phyloP scores from a whole-genome alignment of 2,113 vertebrate species.

The Helogale parvula region DNA sequence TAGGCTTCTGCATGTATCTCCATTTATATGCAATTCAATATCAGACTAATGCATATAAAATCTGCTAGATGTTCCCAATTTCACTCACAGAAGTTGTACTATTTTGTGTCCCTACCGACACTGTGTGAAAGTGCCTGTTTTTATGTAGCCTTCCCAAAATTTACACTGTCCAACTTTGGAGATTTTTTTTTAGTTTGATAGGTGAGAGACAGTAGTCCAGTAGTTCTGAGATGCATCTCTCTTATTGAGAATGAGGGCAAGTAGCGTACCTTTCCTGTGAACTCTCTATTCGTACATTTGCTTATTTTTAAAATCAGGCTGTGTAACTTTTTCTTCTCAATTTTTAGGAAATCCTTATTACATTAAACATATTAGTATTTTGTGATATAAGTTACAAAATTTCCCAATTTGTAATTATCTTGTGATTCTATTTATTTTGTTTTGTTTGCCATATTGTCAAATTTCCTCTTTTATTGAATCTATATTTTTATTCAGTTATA shows the following conservation, averaged over 20 bases:
- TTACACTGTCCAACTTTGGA: neutral
- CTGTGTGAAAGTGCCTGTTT: neutral
- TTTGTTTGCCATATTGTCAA: neutral
- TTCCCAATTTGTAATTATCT: neutral
- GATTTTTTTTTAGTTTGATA: neutral
- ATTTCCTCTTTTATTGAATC: neutral
- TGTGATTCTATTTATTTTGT: neutral
- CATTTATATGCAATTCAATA: neutral
- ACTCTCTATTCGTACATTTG: neutral
- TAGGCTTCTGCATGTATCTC: neutral
- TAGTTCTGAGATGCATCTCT: neutral
- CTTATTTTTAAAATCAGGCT: neutral
- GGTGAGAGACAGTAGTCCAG: neutral
- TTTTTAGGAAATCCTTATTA: constrained; percentile 17
- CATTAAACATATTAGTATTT: neutral
- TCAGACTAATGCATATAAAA: neutral
- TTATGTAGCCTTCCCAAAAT: neutral
- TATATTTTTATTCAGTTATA: neutral
- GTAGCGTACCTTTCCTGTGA: neutral
- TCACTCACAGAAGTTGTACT: neutral
- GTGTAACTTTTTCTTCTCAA: neutral
- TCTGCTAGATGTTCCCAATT: neutral
- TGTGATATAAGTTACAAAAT: neutral
- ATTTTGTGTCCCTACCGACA: neutral
- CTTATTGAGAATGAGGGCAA: neutral